Percentiles rank a stretch among this genome's conserved stretches.
phyloP scores from a whole-genome alignment of 1,140 invertebrate species.

The Belonocnema kinseyi region DNA sequence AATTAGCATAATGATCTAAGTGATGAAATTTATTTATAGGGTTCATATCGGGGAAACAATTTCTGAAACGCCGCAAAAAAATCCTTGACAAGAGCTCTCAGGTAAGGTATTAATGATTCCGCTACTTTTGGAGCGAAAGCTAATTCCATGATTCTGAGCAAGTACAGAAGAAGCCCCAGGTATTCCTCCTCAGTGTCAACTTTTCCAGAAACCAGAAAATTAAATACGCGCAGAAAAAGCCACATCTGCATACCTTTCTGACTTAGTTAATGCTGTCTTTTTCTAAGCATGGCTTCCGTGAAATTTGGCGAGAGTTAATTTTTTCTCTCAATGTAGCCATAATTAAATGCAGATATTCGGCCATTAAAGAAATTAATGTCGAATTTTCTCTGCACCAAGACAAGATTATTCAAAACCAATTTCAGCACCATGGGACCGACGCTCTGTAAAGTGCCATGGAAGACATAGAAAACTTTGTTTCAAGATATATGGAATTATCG shows the following conservation, averaged over 20 bases:
- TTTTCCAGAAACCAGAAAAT: slow-evolving; percentile 40
- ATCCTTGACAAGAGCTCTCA: slow-evolving; percentile 25
- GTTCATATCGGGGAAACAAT: slow-evolving; percentile 35
- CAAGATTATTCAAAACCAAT: slow-evolving; percentile 4
- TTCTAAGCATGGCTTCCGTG: slow-evolving; percentile 38
- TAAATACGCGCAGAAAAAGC: slow-evolving; percentile 43
- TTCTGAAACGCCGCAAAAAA: slow-evolving; percentile 28
- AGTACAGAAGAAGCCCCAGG: too few relatives aligned
- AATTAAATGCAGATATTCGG: slow-evolving; percentile 44
- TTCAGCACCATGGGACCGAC: slow-evolving; percentile 35
- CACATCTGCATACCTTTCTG: too few relatives aligned
- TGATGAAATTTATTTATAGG: slow-evolving; percentile 41
- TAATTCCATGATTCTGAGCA: too few relatives aligned
- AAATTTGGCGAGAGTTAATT: slow-evolving; percentile 53
- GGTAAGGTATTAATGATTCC: too few relatives aligned
- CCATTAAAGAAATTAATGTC: slow-evolving; percentile 41
- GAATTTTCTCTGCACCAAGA: slow-evolving; percentile 34
- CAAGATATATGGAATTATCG: too few relatives aligned
- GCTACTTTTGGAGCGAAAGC: too few relatives aligned
- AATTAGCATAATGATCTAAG: slow-evolving; percentile 30
- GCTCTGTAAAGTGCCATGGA: slow-evolving; percentile 42
- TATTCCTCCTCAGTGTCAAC: too few relatives aligned
- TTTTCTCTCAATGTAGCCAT: slow-evolving; percentile 44
- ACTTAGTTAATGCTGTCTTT: too few relatives aligned
- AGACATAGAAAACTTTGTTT: too few relatives aligned